Evolutionary conservation across 2,113 vertebrate species (phyloP), one percentile per base, ranked within the genome.

Genomic region (Charadrius vociferus): DNA sequence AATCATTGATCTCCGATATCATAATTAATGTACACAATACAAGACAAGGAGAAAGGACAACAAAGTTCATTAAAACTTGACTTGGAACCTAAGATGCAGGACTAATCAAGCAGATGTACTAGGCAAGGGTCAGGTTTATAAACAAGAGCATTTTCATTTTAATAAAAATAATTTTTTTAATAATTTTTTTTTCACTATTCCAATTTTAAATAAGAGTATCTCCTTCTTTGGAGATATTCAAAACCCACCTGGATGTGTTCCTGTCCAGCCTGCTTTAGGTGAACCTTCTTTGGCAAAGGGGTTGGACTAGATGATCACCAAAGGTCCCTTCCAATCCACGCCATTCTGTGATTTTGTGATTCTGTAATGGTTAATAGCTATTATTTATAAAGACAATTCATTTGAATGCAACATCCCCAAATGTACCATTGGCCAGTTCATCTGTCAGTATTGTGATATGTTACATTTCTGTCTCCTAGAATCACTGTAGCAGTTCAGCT

Each of bases 41-140:
- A 82, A 70, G 89, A 94, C 81, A 94, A 90, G 63, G 72, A 94
- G 53, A 92, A 90, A 82, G 79, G 53, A 52, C 45, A 96, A 95
- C 70, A 92, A 80, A 88, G 70, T 90, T 94, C 81, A 55, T 47
- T 94, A 96, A 93, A 87, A 95, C 37, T 93, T 92, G 43, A 82
- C 26, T 96, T 67, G 68, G 47, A 95, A 68, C 63, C 43, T 65
- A 81, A 63, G 78, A 74, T 49, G 70, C 61, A 86, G 67, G 55
- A 84, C n/a, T 84, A 88, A 88, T 61, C n/a, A 90, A 84, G 55
- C 5, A 74, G n/a, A 49, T 43, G 15, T 50, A n/a, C 15, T 50
- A 41, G 17, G 29, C 55, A 61, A 66, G 18, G 23, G 22, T 49
- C 63, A 86, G n/a, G 12, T 41, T 78, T 77, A 77, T 10, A 88